Percentiles rank a stretch among this genome's conserved stretches.
Conservation (phyloP, 2,888 invertebrate genomes). For the Steinernema scapterisci region DNA sequence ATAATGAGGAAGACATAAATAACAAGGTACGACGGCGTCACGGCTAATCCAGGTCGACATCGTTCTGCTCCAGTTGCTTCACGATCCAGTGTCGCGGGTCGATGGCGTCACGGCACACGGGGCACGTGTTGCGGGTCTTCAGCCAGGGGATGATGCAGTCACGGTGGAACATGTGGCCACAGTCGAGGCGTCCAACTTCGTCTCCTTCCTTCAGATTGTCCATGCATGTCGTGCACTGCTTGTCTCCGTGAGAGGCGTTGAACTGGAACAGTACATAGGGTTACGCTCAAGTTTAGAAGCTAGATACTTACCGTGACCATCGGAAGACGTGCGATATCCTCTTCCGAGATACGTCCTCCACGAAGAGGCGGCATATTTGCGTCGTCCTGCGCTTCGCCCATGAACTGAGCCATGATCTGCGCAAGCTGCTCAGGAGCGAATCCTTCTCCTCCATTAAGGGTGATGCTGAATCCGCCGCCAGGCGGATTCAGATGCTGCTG, state of each 20-base stretch:
- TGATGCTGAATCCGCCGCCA: neutral
- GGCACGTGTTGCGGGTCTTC: neutral
- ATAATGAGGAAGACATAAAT: too few species aligned
- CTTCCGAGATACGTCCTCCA: neutral
- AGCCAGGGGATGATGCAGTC: conserved; percentile 36
- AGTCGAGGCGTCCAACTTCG: conserved; percentile 80
- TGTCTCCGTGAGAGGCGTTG: neutral
- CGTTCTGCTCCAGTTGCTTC: conserved; percentile 2
- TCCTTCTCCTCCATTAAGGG: neutral
- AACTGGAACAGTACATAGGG: neutral
- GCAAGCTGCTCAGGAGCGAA: neutral
- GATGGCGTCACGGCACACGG: neutral
- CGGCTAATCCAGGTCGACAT: neutral
- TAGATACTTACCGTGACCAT: conserved; percentile 64
- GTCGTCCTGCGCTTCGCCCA: too few species aligned
- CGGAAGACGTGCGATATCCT: conserved; percentile 37
- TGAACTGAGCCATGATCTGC: neutral
- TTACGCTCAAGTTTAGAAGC: conserved; percentile 66
- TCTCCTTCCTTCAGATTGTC: conserved; percentile 82
- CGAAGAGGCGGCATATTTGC: neutral
- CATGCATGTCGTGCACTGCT: conserved; percentile 93
- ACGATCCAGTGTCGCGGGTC: conserved; percentile 10
- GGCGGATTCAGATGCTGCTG: too few species aligned
- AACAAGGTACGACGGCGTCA: too few species aligned
- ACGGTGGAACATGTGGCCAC: conserved; percentile 85